Evolutionary conservation across 2,888 invertebrate genomes (phyloP), one percentile per base, ranked within the genome.

Genomic region (Nyleta sp.): DNA sequence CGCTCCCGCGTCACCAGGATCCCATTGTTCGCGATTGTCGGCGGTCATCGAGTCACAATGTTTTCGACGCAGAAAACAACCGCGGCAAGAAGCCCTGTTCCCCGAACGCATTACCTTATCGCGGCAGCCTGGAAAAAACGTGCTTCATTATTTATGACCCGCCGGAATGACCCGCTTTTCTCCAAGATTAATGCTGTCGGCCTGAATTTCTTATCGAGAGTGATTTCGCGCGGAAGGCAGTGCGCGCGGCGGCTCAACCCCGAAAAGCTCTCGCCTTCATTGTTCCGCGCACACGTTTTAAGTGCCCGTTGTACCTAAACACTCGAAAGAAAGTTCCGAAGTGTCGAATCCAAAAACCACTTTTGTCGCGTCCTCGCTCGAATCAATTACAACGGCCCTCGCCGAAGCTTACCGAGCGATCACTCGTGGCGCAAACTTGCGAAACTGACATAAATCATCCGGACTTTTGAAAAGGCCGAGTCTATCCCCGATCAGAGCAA

Each of bases 11-110:
- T 79, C 64, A 79, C 53, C 80, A 78, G 82, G 81, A 81, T 83
- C 82, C 86, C 80, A 86, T 86, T 86, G 86, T 86, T 84, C 84
- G 83, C 80, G 83, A 84, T 84, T 82, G 83, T 87, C 85, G 81
- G 17, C 18, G 31, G 53, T 60, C 60, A 42, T 72, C 44, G 53
- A 55, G 17, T 53, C 48, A 52, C 78, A 67, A 59, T 48, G 53
- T 71, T 65, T 59, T 62, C 57, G 22, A 59, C 42, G 52, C 42
- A 18, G 18, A 46, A 48, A 50, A 48, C 24, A 55, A 10, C 33
- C 28, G 28, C 15, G 22, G 57, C 33, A 73, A 74, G 64, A 77
- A 71, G 38, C 40, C 20, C 28, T 55, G 76, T 64, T 64, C 17
- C 52, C 55, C 70, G 48, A 70, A 70, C 55, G 62, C 70, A 70